Base-by-base conservation (phyloP, 2,888 invertebrate genomes). In the Netelia inedita region DNA sequence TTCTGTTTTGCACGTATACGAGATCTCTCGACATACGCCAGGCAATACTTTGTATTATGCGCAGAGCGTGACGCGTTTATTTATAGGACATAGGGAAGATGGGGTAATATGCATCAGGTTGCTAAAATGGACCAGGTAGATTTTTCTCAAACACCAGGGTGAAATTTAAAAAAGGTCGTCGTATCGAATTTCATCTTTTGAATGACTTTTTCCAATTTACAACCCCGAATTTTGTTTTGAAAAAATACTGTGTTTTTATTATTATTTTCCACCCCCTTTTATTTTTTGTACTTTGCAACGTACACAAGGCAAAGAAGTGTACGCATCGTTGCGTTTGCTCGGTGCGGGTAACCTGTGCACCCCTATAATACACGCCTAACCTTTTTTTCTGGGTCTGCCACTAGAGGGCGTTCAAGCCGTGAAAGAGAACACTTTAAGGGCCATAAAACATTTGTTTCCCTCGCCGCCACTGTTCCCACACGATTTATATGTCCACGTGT, bases 371-470 rank as follows among this genome's bases (percentile, higher is more conserved):
- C 74, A 79, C 80, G 74, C 73, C 50, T 66, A 75, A 50, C 55
- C n/a, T 61, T 55, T 79, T 69, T 61, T 84, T 23, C 71, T 85
- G 72, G 72, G 72, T 75, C 79, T 46, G 74, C 75, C 72, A 57
- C 21, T 71, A 83, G 83, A 83, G 76, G 85, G 79, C 85, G 57
- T 83, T 83, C 41, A 74, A 85, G 82, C 80, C 85, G 88, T 88
- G 87, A 88, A 90, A 89, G 90, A 90, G 90, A 90, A 89, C 90
- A 90, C 88, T 91, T 89, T 89, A 91, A 89, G 89, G 88, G 89
- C 89, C 91, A 91, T 93, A 93, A 93, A 93, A 93, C 92, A 93
- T 92, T 93, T 93, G 93, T 93, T 91, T 92, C 91, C 91, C 89
- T 88, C 85, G 87, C 85, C 87, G 85, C 71, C 85, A 86, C 85